Base-by-base conservation (phyloP, 2,113 vertebrate species). In the Leucosticte australis region DNA sequence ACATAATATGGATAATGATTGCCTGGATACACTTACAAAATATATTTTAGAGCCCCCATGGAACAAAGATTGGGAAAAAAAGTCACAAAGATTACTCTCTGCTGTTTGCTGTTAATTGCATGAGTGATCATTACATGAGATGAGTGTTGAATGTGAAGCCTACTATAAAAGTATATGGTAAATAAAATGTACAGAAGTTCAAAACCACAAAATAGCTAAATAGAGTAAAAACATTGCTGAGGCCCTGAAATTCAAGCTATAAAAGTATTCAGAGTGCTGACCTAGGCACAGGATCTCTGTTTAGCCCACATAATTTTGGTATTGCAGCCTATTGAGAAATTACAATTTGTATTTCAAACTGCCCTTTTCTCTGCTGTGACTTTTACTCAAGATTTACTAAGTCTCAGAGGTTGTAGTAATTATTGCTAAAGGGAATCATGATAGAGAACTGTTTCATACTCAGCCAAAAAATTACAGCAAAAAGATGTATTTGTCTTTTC, bases 1-100 rank as follows among this genome's bases (percentile, higher is more conserved):
- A 96, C 87, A 92, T 64, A 83, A 97, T 96, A 79, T 92, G 86
- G 93, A 96, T 93, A 96, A 94, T 92, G 83, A 97, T 76, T 92
- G 84, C 81, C 89, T 50, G 92, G 78, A 77, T 85, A 87, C 88
- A 92, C 71, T 97, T 95, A 91, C 37, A 88, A 97, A 97, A 96
- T 85, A 67, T 93, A 70, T 85, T 95, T 91, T 67, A 80, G 89
- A 95, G 83, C 65, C 73, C 69, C 62, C 31, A 60, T 46, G n/a
- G 83, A 95, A 94, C 53, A 85, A 53, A 53, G 68, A 95, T 5
- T 68, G 75, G 82, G 56, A 56, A 73, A 84, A 87, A 82, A 95
- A 24, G 47, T 44, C 64, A 80, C 55, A 92, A 92, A 70, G 50
- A 75, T 85, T 87, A 88, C 76, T 88, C 68, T 94, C 90, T 89